Percentiles rank a stretch among this genome's conserved stretches.
Conservation (phyloP, 2,888 invertebrate genomes). For the Pterobdella sp. region DNA sequence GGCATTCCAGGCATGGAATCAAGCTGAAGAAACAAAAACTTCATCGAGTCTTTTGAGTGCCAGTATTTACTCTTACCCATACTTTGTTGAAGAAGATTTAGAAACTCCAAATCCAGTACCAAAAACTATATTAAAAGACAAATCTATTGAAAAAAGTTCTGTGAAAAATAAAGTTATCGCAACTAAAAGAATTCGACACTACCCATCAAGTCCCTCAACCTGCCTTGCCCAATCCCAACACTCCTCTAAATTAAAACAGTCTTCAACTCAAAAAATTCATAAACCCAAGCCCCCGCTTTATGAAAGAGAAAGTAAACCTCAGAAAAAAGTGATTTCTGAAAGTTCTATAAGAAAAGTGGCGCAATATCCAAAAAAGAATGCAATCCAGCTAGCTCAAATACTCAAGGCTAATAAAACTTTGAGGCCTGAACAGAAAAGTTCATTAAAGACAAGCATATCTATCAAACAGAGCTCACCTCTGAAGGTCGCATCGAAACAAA, state of each 20-base stretch:
- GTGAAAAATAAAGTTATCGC: neutral
- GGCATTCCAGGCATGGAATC: neutral
- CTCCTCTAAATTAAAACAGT: neutral
- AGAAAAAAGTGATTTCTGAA: too few relatives aligned
- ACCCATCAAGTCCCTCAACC: neutral
- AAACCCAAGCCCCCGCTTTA: too few relatives aligned
- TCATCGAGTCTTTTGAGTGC: constrained; percentile 7
- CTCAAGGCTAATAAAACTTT: too few relatives aligned
- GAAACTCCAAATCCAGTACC: neutral
- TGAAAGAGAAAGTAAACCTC: too few relatives aligned
- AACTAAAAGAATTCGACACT: neutral
- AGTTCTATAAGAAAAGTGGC: too few relatives aligned
- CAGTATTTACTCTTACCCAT: constrained; percentile 8
- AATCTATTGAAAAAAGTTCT: neutral
- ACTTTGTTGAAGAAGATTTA: constrained; percentile 15
- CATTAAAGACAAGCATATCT: too few relatives aligned
- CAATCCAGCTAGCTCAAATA: too few relatives aligned
- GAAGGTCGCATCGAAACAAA: too few relatives aligned
- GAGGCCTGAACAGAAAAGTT: too few relatives aligned
- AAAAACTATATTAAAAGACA: neutral
- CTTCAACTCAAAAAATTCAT: too few relatives aligned
- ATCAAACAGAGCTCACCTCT: too few relatives aligned
- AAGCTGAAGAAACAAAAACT: neutral
- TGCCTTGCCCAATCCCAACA: neutral
- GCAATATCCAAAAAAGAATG: too few relatives aligned